Percentiles rank a stretch among this genome's conserved stretches.
Conservation (phyloP, 2,797 vertebrate genomes). For the Strix occidentalis region DNA sequence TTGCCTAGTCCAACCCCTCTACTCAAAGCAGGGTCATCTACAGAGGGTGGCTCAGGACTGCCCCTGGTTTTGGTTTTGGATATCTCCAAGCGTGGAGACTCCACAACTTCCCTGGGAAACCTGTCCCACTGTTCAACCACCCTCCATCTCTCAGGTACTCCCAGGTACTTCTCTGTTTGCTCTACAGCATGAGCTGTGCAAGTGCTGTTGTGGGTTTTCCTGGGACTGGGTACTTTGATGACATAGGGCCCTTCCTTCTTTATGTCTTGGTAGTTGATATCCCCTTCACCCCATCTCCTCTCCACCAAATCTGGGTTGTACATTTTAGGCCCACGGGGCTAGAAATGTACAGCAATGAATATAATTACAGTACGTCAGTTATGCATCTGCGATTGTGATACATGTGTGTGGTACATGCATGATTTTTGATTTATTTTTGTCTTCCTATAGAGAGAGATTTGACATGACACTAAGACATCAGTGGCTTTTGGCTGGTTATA, state of each 20-base stretch:
- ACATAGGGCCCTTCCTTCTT: background rate
- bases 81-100: background rate
- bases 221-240: background rate
- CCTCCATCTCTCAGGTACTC: background rate
- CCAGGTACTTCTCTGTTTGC: background rate
- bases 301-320: background rate
- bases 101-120: background rate
- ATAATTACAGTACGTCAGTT: background rate
- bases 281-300: background rate
- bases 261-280: background rate
- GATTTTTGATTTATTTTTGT: background rate
- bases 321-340: background rate
- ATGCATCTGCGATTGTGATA: background rate
- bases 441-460: background rate
- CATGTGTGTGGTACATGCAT: fast-evolving
- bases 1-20: background rate
- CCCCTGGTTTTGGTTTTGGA: background rate
- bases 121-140: background rate
- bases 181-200: background rate
- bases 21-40: background rate
- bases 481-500: background rate
- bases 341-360: background rate
- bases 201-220: background rate
- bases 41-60: background rate
- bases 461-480: background rate